Conservation (phyloP, 2,888 invertebrate genomes). For the Synanthedon vespiformis region DNA sequence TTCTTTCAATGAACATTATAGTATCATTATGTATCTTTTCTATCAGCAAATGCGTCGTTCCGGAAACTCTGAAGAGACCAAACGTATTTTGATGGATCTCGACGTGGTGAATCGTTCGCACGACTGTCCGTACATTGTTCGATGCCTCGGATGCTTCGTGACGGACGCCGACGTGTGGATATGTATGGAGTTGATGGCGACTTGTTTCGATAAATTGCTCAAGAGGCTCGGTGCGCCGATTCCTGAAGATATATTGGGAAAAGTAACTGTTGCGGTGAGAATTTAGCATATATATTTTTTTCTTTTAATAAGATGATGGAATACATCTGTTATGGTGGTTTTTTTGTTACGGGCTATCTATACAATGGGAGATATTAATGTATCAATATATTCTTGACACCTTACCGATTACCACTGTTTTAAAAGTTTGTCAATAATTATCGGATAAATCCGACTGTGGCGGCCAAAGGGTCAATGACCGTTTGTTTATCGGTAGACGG, state of each 20-base stretch:
- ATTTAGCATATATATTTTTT: no score
- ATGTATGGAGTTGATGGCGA: constrained; percentile 99
- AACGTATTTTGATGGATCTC: constrained; percentile 98
- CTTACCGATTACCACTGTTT: no score
- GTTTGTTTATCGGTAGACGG: constrained; percentile 74
- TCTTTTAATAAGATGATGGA: no score
- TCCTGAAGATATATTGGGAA: constrained; percentile 95
- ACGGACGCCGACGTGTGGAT: constrained; percentile 99
- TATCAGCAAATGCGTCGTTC: constrained; percentile 95
- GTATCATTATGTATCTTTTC: not conserved
- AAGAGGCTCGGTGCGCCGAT: constrained; percentile 89
- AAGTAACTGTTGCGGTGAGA: constrained; percentile 93
- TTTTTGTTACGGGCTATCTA: not conserved
- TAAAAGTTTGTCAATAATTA: not conserved
- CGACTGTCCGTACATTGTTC: constrained; percentile 96
- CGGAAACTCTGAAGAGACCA: constrained; percentile 96
- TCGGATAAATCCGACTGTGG: no score
- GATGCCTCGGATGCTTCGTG: constrained; percentile 97
- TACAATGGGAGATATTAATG: not conserved
- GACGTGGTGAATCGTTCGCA: constrained; percentile 98
- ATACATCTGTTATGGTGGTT: no score
- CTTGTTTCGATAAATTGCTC: constrained; percentile 96
- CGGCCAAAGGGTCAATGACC: no score
- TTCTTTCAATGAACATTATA: no score
- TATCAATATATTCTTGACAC: not conserved